Evolutionary conservation across 1,140 invertebrate genomes (phyloP), one percentile per base, ranked within the genome.

Genomic region (Physella acuta): DNA sequence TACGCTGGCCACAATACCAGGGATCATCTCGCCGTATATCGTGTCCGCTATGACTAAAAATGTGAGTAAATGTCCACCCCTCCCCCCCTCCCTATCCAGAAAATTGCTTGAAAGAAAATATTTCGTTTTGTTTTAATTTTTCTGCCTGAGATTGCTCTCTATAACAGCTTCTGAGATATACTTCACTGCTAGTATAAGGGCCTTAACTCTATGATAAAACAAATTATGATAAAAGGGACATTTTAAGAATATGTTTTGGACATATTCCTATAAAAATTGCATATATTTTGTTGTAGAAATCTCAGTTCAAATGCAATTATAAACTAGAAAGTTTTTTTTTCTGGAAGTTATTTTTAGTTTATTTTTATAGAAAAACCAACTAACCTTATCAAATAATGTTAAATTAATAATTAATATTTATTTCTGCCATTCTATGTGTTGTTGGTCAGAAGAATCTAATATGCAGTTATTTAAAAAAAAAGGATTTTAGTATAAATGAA

Each of bases 1-100:
- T 81, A 94, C 92, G 0, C 86, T 94, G 71, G 93, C 92, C 0
- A 94, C 93, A 1, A 81, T 95, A 65, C 92, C 93, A 24, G 94
- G 94, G 26, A 93, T 95, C 70, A 81, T 95, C 1, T 92, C 91
- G 77, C 93, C 93, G 0, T 87, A 90, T 20, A 83, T 94, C 14
- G 92, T 92, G 2, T 92, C 92, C 17, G 88, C 89, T 55, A 89
- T 95, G 37, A 92, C 93, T 1, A 69, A 66, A 44, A 74, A 82
- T 68, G 82, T 84, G 75, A 74, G 78, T 78, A 16, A n/a, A 53
- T 11, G 1, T n/a, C 0, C n/a, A n/a, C n/a, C n/a, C n/a, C n/a
- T n/a, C n/a, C n/a, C n/a, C n/a, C n/a, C n/a, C n/a, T n/a, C n/a
- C n/a, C n/a, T n/a, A n/a, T n/a, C n/a, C n/a, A n/a, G n/a, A n/a